Base-by-base conservation (phyloP, 2,888 invertebrate genomes). In the Acanthoscelides obtectus region DNA sequence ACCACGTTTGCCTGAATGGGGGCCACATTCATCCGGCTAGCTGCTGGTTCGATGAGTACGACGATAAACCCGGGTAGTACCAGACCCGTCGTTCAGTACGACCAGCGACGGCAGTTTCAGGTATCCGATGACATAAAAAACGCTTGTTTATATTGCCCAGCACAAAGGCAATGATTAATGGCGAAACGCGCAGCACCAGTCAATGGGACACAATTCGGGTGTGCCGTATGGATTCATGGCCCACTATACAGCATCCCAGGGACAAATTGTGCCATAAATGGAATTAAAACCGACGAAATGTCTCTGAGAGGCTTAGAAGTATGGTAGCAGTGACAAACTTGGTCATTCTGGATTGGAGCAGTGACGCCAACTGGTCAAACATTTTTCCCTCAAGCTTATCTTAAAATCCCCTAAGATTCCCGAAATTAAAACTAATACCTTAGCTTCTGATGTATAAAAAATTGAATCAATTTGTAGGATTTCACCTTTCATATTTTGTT, bases 51-150 rank as follows among this genome's bases (percentile, higher is more conserved):
- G 45, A 45, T 45, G 45, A 45, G 45, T 45, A 45, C 45, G 45
- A 45, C 45, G 45, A 45, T 45, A 45, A 45, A 45, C 45, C 45
- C 12, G 45, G 45, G 45, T 25, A 3, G 25, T 45, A 45, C 45
- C 17, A 12, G 3, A 12, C 45, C n/a, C n/a, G n/a, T n/a, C 45
- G 12, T 76, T 74, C 17, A 17, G 45, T 12, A 12, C 5, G 45
- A n/a, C n/a, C n/a, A n/a, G 45, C 12, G 45, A 45, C 75, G 74
- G 72, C 75, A 73, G 72, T 83, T 84, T 84, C 85, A 85, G 85
- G 85, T 86, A 85, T 86, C 85, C 85, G 86, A 86, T 86, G 86
- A 86, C 85, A 85, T 86, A 86, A 86, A 86, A 86, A 86, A 85
- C 85, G 85, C 85, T 86, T 86, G 86, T 86, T 86, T 86, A 86